A percentile compares a stretch with the other conserved stretches of the same genome.
Evolutionary conservation across 2,113 vertebrate species (phyloP).

Genomic region (Chlorodrepanis virens): DNA sequence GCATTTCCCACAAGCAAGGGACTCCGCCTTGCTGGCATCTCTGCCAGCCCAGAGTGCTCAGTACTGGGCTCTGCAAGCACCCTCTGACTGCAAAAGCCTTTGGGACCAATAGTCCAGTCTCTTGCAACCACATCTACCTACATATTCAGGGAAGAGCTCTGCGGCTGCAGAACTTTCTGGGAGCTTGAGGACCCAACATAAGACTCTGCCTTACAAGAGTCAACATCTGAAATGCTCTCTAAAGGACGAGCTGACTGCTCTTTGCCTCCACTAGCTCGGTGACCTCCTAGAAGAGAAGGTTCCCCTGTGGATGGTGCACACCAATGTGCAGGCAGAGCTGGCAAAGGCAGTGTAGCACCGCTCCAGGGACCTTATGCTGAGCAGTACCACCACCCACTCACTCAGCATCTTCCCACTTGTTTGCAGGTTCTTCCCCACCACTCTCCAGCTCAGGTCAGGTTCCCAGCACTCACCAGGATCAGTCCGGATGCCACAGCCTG

Average conservation of each 20-base stretch:
- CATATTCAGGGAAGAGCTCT: background rate
- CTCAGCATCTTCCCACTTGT: background rate
- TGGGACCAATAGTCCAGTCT: background rate
- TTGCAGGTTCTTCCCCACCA: background rate
- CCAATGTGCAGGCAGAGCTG: background rate
- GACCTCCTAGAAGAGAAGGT: background rate
- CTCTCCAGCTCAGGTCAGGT: background rate
- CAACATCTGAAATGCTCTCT: background rate
- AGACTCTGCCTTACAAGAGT: background rate
- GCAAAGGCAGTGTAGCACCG: background rate
- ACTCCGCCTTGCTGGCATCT: background rate
- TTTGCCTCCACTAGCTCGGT: background rate
- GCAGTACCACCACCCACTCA: background rate
- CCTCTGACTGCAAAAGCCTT: background rate
- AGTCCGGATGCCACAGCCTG: constrained; percentile 91
- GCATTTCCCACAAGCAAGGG: background rate
- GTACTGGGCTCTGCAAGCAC: background rate
- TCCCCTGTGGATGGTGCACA: background rate
- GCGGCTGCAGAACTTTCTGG: background rate
- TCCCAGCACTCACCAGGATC: constrained; percentile 84
- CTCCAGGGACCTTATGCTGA: background rate
- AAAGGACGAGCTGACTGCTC: background rate
- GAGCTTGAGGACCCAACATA: background rate
- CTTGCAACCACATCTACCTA: background rate
- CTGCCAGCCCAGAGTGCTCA: background rate